A percentile compares a stretch with the other conserved stretches of the same genome.
Evolutionary conservation across 2,888 invertebrate genomes (phyloP).

Genomic region (Diplolepis rosae): DNA sequence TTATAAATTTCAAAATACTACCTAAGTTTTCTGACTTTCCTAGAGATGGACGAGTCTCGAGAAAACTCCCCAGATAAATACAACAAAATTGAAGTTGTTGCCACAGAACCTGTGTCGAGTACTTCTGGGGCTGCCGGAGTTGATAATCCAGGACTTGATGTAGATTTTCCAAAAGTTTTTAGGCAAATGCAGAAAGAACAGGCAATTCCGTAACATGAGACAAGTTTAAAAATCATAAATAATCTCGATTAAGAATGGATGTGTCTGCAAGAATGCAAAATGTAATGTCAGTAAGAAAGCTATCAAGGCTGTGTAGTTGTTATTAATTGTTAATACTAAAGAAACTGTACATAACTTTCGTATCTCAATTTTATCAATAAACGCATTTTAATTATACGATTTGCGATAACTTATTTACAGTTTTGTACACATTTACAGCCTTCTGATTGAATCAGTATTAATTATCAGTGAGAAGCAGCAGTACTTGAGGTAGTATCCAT

Average conservation of each 20-base stretch:
- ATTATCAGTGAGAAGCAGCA: neutral
- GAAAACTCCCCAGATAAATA: slow-evolving; percentile 68
- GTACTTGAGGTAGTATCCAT: slow-evolving; percentile 57
- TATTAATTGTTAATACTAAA: slow-evolving; percentile 11
- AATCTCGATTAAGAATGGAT: neutral
- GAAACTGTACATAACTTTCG: slow-evolving; percentile 18
- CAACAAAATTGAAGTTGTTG: slow-evolving; percentile 50
- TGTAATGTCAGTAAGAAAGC: neutral
- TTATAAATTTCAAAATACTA: slow-evolving; percentile 17
- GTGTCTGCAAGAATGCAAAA: neutral
- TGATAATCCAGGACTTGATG: slow-evolving; percentile 78
- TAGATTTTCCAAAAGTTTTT: slow-evolving; percentile 79
- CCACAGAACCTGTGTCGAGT: slow-evolving; percentile 43
- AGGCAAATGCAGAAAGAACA: slow-evolving; percentile 78
- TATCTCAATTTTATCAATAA: slow-evolving; percentile 26
- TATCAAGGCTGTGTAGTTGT: slow-evolving; percentile 18
- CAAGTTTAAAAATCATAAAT: neutral
- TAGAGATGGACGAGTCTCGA: slow-evolving; percentile 68
- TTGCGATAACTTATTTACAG: slow-evolving; percentile 7
- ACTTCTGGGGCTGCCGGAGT: slow-evolving; percentile 72
- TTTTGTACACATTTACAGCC: slow-evolving; percentile 6
- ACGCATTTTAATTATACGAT: slow-evolving; percentile 19
- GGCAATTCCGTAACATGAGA: slow-evolving; percentile 57
- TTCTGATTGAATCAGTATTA: neutral
- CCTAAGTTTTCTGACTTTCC: slow-evolving; percentile 3